These are phyloP conservation scores for Sterrhoptilus dennistouni DNA, from an alignment of 2,113 vertebrate species.

Conservation along the genomic window DNA sequence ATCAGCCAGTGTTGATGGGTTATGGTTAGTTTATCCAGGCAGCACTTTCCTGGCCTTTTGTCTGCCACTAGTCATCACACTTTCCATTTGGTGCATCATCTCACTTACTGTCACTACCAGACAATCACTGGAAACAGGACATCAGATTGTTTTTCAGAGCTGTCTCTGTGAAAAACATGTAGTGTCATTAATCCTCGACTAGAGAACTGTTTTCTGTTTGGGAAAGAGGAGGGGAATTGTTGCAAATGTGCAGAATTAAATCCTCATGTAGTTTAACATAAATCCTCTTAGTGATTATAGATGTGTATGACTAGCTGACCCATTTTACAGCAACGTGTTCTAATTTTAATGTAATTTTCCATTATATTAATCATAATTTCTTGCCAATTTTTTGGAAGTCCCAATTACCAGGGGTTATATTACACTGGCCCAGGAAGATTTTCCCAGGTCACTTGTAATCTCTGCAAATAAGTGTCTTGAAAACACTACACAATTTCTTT, in stretches of 20 bases:
- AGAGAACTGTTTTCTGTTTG: neutral
- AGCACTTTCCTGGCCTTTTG: neutral
- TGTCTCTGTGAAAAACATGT: neutral
- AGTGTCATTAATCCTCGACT: accelerated
- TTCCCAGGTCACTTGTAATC: neutral
- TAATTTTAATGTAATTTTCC: neutral
- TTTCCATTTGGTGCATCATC: neutral
- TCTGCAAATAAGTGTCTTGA: neutral
- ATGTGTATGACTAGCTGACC: neutral
- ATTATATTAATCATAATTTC: neutral
- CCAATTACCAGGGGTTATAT: neutral
- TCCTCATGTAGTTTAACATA: neutral
- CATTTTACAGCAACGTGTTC: neutral
- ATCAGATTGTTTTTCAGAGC: neutral
- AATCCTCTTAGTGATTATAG: constrained; percentile 33
- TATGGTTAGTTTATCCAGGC: neutral
- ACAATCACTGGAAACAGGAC: neutral
- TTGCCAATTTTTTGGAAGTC: neutral
- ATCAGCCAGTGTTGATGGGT: neutral
- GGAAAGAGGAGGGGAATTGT: neutral
- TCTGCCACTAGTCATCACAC: neutral
- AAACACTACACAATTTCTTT: neutral
- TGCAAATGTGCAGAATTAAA: neutral
- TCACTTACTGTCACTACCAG: neutral
- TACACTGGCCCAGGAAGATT: accelerated